phyloP scores from a whole-genome alignment of 2,797 vertebrate species.

The Phyllotis vaccarum region DNA sequence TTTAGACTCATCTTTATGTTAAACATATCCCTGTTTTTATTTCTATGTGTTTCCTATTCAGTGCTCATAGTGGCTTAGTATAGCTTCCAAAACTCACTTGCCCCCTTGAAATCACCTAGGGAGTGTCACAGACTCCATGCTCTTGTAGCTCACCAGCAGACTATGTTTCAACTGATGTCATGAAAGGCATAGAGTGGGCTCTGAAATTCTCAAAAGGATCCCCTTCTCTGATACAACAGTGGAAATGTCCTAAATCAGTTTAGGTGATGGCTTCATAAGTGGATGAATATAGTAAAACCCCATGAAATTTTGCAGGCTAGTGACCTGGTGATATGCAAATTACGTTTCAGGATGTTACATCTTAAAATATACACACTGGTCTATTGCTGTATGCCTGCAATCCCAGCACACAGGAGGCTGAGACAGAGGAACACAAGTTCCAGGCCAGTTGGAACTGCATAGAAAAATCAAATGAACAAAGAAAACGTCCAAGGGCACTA shows the following conservation, averaged over 20 bases:
- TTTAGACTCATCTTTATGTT: not conserved
- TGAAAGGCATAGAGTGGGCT: not conserved
- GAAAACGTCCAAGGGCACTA: not conserved
- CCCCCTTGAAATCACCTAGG: not conserved
- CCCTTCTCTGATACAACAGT: too few relatives aligned
- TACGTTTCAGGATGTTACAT: not conserved
- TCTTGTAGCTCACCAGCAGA: not conserved
- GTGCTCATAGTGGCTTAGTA: not conserved
- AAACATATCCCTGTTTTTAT: not conserved
- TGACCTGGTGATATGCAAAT: not conserved
- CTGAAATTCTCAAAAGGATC: not conserved
- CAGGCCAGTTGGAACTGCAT: not conserved
- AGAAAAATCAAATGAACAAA: not conserved
- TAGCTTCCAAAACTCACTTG: not conserved
- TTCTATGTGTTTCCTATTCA: not conserved
- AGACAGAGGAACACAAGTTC: not conserved
- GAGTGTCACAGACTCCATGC: not conserved
- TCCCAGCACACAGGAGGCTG: not conserved
- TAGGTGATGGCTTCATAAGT: not conserved
- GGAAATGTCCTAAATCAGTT: not conserved
- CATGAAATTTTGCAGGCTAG: not conserved
- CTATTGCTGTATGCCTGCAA: not conserved
- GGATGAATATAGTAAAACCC: slow-evolving; percentile 14
- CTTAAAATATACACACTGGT: not conserved
- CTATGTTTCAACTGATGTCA: not conserved